phyloP scores from a whole-genome alignment of 2,113 vertebrate genomes.

The Engystomops pustulosus region DNA sequence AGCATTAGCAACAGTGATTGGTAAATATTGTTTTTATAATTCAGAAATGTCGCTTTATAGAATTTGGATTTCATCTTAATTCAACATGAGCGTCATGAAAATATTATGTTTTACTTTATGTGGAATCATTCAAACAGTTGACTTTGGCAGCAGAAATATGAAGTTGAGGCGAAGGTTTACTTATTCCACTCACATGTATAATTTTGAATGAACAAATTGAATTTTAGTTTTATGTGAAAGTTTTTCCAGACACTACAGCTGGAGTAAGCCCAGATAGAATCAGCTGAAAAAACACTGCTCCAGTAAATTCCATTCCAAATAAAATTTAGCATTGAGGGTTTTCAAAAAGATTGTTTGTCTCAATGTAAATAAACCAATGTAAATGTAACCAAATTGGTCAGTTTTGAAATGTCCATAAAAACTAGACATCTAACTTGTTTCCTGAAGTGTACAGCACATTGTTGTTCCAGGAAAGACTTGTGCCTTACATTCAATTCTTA shows the following conservation, averaged over 20 bases:
- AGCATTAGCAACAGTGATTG: no score
- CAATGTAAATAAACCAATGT: slow-evolving; percentile 43
- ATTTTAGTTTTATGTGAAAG: slow-evolving; percentile 10
- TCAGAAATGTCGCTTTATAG: no score
- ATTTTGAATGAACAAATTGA: slow-evolving; percentile 9
- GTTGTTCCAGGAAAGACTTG: neutral
- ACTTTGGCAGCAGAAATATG: slow-evolving; percentile 3
- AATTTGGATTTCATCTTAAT: no score
- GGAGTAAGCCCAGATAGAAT: slow-evolving; percentile 33
- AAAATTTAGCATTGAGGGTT: slow-evolving; percentile 22
- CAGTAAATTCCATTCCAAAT: slow-evolving; percentile 24
- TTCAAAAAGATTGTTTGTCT: slow-evolving; percentile 26
- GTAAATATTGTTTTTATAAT: no score
- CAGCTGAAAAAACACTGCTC: slow-evolving; percentile 47
- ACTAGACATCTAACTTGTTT: neutral
- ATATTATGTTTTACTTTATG: neutral
- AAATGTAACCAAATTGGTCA: slow-evolving; percentile 37
- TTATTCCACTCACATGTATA: slow-evolving; percentile 21
- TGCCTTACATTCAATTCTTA: neutral
- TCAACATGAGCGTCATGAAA: neutral
- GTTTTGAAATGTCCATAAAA: slow-evolving; percentile 25
- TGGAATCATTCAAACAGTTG: neutral
- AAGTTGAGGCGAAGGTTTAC: neutral
- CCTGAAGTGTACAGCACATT: no score
- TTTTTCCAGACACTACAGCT: slow-evolving; percentile 43